Conservation (phyloP, 2,113 vertebrate species). For the Argyrosomus japonicus region DNA sequence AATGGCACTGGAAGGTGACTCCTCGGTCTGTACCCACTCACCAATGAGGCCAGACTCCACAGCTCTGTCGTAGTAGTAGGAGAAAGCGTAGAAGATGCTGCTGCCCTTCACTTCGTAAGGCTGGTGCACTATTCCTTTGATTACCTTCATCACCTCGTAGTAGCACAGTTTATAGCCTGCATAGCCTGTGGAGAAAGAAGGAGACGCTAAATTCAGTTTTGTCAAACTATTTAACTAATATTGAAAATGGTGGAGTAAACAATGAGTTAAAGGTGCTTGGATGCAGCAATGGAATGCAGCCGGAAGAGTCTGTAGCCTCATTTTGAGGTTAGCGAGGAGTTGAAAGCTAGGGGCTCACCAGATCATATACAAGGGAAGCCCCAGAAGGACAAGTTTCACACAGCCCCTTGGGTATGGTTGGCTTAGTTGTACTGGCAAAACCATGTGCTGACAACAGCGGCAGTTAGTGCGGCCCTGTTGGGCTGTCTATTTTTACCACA, state of each 20-base stretch:
- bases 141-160: slow-evolving; percentile 90
- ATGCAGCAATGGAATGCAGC: slow-evolving; percentile 45
- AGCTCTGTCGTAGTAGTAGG: slow-evolving; percentile 96
- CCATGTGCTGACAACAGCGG: slow-evolving; percentile 78
- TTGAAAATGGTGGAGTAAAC: slow-evolving; percentile 22
- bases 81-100: slow-evolving; percentile 96
- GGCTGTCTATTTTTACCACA: slow-evolving; percentile 83
- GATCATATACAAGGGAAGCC: slow-evolving; percentile 69
- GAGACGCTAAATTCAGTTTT: not conserved
- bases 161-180: slow-evolving; percentile 95
- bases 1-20: slow-evolving; percentile 32
- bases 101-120: slow-evolving; percentile 90
- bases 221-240: slow-evolving; percentile 1
- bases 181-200: slow-evolving; percentile 83
- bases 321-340: slow-evolving; percentile 56
- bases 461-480: slow-evolving; percentile 69
- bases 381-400: slow-evolving; percentile 71
- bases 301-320: slow-evolving; percentile 19
- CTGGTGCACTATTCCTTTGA: slow-evolving; percentile 93
- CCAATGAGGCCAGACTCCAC: slow-evolving; percentile 93
- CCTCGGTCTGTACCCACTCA: slow-evolving; percentile 76
- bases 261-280: slow-evolving; percentile 21
- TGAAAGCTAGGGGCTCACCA: slow-evolving; percentile 56
- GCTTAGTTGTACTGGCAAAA: slow-evolving; percentile 62
- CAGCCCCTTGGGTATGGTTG: slow-evolving; percentile 56